A percentile compares a stretch with the other conserved stretches of the same genome.
These are phyloP conservation scores for Epicauta chinensis DNA, from an alignment of 1,140 invertebrate genomes.

Conservation along the genomic window DNA sequence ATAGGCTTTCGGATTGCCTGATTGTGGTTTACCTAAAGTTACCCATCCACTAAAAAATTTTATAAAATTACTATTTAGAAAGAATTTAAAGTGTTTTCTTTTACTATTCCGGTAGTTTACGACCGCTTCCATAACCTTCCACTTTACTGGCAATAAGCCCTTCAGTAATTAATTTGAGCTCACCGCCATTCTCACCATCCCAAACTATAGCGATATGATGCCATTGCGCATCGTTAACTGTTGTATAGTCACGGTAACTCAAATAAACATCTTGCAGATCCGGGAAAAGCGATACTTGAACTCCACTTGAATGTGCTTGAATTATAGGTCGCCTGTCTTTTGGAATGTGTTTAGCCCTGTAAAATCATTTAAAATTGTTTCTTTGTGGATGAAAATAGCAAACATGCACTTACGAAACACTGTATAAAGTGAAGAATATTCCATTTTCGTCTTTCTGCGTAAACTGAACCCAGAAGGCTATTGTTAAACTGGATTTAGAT, in stretches of 20 bases:
- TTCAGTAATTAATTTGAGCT: conserved; percentile 84
- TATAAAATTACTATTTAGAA: conserved; percentile 10
- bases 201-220: conserved; percentile 93
- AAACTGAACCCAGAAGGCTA: conserved; percentile 96
- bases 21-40: conserved; percentile 81
- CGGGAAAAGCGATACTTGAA: conserved; percentile 82
- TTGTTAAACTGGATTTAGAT: conserved; percentile 69
- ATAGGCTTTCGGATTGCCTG: conserved; percentile 64
- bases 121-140: conserved; percentile 75
- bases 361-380: conserved; percentile 21
- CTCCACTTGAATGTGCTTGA: conserved; percentile 84
- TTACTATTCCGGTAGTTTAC: conserved; percentile 72
- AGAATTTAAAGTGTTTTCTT: conserved; percentile 24
- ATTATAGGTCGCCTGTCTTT: conserved; percentile 71
- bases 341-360: conserved; percentile 70
- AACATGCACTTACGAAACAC: conserved; percentile 58
- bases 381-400: neutral
- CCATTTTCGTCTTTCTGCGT: conserved; percentile 82
- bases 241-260: conserved; percentile 84
- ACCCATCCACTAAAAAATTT: conserved; percentile 73
- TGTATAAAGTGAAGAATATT: conserved; percentile 90
- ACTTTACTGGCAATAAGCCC: conserved; percentile 86
- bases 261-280: conserved; percentile 85
- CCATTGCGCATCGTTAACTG: conserved; percentile 94
- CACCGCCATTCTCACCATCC: conserved; percentile 78